Conservation (phyloP, 2,888 invertebrate genomes). For the Smittia sp. region DNA sequence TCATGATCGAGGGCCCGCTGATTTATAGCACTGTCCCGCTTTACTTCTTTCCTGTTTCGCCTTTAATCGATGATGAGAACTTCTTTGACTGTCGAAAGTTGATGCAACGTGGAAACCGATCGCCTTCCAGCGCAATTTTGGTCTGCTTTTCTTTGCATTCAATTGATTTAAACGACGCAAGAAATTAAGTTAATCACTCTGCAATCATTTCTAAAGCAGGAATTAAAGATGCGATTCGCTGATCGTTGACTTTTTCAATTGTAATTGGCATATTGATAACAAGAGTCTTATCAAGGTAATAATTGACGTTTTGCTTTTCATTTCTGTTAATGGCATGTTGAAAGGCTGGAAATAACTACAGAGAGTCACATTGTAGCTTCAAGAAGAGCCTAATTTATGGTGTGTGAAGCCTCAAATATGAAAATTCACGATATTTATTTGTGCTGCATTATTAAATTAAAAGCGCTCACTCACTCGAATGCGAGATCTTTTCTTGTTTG, state of each 20-base stretch:
- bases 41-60: background rate
- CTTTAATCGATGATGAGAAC: constrained; percentile 6
- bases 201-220: constrained; percentile 3
- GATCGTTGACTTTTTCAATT: constrained; percentile 8
- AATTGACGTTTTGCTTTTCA: constrained; percentile 30
- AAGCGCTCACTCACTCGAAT: background rate
- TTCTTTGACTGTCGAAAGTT: background rate
- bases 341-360: background rate
- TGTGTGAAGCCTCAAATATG: constrained; percentile 23
- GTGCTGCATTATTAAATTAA: constrained; percentile 38
- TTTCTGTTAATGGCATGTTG: constrained; percentile 11
- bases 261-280: constrained; percentile 28
- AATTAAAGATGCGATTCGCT: constrained; percentile 28
- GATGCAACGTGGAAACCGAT: background rate
- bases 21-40: background rate
- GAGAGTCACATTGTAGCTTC: background rate
- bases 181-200: constrained; percentile 24
- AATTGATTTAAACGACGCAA: constrained; percentile 41
- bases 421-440: constrained; percentile 30
- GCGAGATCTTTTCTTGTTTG: no score
- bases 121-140: background rate
- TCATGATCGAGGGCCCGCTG: background rate
- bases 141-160: constrained; percentile 7
- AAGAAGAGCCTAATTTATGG: constrained; percentile 4
- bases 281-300: constrained; percentile 14